Base-by-base conservation (phyloP, 1,140 invertebrate species). In the Alviniconcha marisindica region DNA sequence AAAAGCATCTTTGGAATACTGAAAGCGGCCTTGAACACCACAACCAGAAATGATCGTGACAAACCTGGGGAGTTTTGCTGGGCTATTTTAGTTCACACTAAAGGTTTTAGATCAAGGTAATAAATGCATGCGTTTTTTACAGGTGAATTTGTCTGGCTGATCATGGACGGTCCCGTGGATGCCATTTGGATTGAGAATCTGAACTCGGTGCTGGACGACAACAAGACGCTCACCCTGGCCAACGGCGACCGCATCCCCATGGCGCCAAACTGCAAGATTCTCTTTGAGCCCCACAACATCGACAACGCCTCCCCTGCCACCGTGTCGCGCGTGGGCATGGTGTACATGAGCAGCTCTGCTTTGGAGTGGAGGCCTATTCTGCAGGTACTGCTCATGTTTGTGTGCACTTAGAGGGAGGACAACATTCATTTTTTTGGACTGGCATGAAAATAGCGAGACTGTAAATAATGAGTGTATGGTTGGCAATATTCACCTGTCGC, bases 141-240 rank as follows among this genome's bases (percentile, higher is more conserved):
- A 92, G 92, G 91, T 76, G 92, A 93, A 54, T 89, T 91, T 80
- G 86, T 97, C 66, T 93, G 93, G 93, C 87, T 93, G 38, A 88
- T 93, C 7, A 83, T 93, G 28, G 93, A 93, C 86, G 93, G 93
- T 28, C 93, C 93, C 51, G 93, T 93, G 31, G 93, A 93, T 88
- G 93, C 93, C 71, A 92, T 93, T 31, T 93, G 93, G 93, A 93
- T 93, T 87, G 93, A 93, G 83, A 93, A 93, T 81, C 86, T 93
- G 14, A 93, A 93, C 86, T 93, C 93, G 77, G 93, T 93, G 28
- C 87, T 93, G 31, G 93, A 93, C 88, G 93, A 93, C 84, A 93
- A 93, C 83, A 93, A 93, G 82, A 93, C 92, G 5, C 81, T 93
- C 12, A 93, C 93, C 0, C 85, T 93, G 51, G 93, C 93, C 40